Evolutionary conservation across 2,113 vertebrate genomes (phyloP).

Genomic region (Argyrosomus japonicus): DNA sequence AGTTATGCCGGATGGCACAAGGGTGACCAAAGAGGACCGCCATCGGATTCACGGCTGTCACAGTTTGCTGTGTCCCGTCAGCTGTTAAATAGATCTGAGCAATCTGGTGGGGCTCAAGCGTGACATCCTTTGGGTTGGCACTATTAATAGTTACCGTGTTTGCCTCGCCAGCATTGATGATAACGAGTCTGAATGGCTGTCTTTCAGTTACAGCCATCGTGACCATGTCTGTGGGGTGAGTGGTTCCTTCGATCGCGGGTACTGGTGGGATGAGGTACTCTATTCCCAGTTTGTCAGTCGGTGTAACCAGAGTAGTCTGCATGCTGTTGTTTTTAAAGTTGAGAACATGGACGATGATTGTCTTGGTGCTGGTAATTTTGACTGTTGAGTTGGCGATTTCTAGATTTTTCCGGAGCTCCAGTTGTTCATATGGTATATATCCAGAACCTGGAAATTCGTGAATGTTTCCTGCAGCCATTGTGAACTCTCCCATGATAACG

Average conservation of each 20-base stretch:
- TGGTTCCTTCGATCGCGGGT: not conserved
- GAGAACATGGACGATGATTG: slow-evolving; percentile 56
- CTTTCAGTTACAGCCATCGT: not conserved
- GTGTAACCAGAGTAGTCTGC: slow-evolving; percentile 68
- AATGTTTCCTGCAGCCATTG: rapidly evolving
- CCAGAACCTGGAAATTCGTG: rapidly evolving
- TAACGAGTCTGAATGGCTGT: slow-evolving; percentile 64
- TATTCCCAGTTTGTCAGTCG: slow-evolving; percentile 32
- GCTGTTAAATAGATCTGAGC: slow-evolving; percentile 20
- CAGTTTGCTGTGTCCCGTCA: rapidly evolving
- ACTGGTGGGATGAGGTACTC: slow-evolving; percentile 70
- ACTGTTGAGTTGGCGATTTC: rapidly evolving
- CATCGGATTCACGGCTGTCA: not conserved
- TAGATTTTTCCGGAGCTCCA: slow-evolving; percentile 20
- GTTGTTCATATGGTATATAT: too few species aligned
- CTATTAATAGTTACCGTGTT: slow-evolving; percentile 39
- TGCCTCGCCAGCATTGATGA: slow-evolving; percentile 31
- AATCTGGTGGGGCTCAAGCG: not conserved
- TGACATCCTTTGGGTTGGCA: rapidly evolving
- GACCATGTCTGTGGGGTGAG: rapidly evolving
- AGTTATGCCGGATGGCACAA: slow-evolving; percentile 37
- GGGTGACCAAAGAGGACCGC: slow-evolving; percentile 74
- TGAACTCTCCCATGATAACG: too few species aligned
- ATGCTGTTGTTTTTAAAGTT: slow-evolving; percentile 40
- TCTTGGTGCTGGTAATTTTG: slow-evolving; percentile 24